A percentile compares a stretch with the other conserved stretches of the same genome.
phyloP scores from a whole-genome alignment of 2,888 invertebrate species.

The Helobdella robusta region DNA sequence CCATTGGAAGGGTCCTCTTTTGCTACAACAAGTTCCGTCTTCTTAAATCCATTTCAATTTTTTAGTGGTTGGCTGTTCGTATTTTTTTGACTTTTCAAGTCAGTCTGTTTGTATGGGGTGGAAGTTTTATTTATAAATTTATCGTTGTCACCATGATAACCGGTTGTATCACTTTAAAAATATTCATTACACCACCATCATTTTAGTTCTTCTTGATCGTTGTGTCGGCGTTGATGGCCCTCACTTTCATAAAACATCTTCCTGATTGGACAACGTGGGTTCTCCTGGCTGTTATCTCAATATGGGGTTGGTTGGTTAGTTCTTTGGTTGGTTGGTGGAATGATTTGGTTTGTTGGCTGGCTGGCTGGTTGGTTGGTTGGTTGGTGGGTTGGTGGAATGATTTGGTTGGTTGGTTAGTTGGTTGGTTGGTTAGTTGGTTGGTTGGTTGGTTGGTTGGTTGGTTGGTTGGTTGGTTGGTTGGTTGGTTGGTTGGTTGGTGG shows the following conservation, averaged over 20 bases:
- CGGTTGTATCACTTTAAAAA: background rate
- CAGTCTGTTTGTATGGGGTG: background rate
- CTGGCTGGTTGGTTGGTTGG: no score
- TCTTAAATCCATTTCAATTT: background rate
- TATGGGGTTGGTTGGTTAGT: slow-evolving; percentile 70
- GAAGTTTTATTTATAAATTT: background rate
- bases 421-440: no score
- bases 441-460: no score
- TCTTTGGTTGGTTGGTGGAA: background rate
- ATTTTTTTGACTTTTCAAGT: background rate
- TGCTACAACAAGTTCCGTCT: slow-evolving; percentile 65
- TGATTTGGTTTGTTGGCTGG: no score
- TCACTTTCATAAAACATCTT: slow-evolving; percentile 94
- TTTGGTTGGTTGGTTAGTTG: no score
- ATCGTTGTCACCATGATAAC: background rate
- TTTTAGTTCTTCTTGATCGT: slow-evolving; percentile 70
- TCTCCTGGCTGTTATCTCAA: slow-evolving; percentile 85
- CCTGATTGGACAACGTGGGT: slow-evolving; percentile 99
- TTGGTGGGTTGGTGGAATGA: no score
- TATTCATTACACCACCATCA: background rate
- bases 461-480: background rate
- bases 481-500: no score
- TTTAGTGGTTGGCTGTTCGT: background rate
- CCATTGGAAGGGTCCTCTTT: slow-evolving; percentile 94
- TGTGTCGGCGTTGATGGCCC: slow-evolving; percentile 91